phyloP scores from a whole-genome alignment of 1,140 invertebrate species.

The Euborellia annulipes region DNA sequence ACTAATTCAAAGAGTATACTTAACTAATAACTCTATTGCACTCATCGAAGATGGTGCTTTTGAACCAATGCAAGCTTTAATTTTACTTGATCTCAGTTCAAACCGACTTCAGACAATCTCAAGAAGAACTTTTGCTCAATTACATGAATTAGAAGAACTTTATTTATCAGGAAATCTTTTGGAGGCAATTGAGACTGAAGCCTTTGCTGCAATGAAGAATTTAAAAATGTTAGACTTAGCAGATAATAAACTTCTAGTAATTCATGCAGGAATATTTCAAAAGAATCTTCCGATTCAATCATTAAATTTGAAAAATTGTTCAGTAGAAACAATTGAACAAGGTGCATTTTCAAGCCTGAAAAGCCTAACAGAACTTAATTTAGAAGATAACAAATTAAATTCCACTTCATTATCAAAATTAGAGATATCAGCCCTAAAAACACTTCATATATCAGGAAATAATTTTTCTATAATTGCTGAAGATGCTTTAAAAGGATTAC shows the following conservation, averaged over 20 bases:
- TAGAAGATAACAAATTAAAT: constrained; percentile 55
- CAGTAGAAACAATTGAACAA: constrained; percentile 39
- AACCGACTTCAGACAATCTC: constrained; percentile 46
- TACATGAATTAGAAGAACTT: constrained; percentile 49
- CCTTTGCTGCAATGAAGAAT: constrained; percentile 40
- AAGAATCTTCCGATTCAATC: constrained; percentile 37
- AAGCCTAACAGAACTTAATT: constrained; percentile 49
- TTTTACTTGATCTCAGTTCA: constrained; percentile 60
- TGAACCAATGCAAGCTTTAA: constrained; percentile 51
- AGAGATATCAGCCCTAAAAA: constrained; percentile 52
- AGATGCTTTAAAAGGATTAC: constrained; percentile 51
- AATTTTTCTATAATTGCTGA: constrained; percentile 55
- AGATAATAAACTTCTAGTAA: constrained; percentile 35
- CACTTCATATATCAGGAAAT: constrained; percentile 54
- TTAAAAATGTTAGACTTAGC: constrained; percentile 43
- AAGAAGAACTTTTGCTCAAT: constrained; percentile 41
- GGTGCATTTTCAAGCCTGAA: constrained; percentile 45
- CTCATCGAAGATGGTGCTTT: constrained; percentile 67
- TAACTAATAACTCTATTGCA: constrained; percentile 67
- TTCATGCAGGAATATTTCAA: constrained; percentile 38
- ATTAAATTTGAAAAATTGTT: constrained; percentile 42
- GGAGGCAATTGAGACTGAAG: constrained; percentile 35
- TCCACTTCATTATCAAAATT: constrained; percentile 45
- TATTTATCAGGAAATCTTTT: constrained; percentile 42
- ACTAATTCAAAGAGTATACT: constrained; percentile 57